Conservation (phyloP, 2,888 invertebrate species). For the Drosophila algonquin region DNA sequence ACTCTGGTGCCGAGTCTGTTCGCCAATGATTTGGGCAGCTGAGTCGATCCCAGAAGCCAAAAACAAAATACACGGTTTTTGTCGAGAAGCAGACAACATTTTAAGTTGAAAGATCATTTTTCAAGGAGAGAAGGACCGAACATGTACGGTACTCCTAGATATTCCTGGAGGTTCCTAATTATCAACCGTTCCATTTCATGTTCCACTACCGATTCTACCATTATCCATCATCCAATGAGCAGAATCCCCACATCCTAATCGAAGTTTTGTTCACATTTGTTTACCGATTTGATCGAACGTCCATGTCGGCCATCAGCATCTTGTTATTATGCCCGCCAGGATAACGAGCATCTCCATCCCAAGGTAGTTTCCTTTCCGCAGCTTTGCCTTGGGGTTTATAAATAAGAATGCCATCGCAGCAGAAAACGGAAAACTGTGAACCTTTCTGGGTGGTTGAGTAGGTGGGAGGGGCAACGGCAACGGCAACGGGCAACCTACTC, state of each 20-base stretch:
- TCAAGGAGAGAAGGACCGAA: background rate
- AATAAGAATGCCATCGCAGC: constrained; percentile 63
- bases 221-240: background rate
- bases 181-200: no score
- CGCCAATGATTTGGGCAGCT: no score
- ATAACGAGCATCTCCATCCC: constrained; percentile 52
- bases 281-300: constrained; percentile 30
- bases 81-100: no score
- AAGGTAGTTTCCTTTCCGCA: constrained; percentile 67
- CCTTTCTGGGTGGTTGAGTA: constrained; percentile 35
- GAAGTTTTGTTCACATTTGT: constrained; percentile 28
- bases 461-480: constrained; percentile 15
- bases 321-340: constrained; percentile 60
- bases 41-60: no score
- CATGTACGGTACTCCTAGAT: background rate
- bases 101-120: no score
- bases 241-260: background rate
- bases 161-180: background rate
- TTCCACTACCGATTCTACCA: background rate
- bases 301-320: constrained; percentile 35
- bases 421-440: constrained; percentile 46
- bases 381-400: constrained; percentile 63
- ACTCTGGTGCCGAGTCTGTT: no score
- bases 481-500: constrained; percentile 12
- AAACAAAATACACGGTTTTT: no score